Evolutionary conservation across 2,113 vertebrate genomes (phyloP).

Genomic region (Mugil cephalus): DNA sequence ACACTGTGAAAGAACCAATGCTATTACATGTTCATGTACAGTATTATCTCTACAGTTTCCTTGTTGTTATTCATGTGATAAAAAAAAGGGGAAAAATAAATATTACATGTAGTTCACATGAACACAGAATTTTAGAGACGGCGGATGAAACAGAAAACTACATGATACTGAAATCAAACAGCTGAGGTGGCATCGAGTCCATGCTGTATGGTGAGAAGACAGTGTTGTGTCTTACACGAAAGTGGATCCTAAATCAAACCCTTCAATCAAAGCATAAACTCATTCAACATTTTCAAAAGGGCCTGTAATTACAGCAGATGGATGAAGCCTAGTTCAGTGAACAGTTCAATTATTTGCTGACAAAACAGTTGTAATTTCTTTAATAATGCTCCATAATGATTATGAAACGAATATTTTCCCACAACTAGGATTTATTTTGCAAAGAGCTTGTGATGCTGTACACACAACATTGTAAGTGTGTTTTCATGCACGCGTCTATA

Average conservation of each 20-base stretch:
- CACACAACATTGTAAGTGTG: not conserved
- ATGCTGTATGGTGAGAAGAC: not conserved
- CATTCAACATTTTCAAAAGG: slow-evolving; percentile 1
- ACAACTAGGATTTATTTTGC: slow-evolving; percentile 17
- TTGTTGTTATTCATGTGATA: no score
- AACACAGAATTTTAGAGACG: slow-evolving; percentile 7
- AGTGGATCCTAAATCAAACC: slow-evolving; percentile 33
- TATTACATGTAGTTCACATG: slow-evolving; percentile 9
- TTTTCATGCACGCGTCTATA: no score
- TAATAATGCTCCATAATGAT: not conserved
- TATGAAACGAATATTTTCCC: slow-evolving; percentile 23
- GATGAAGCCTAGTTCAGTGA: slow-evolving; percentile 3
- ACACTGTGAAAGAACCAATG: no score
- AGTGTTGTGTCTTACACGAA: slow-evolving; percentile 7
- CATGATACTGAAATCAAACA: not conserved
- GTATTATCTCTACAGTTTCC: no score
- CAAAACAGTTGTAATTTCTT: slow-evolving; percentile 22
- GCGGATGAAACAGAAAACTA: not conserved
- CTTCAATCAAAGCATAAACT: slow-evolving; percentile 15
- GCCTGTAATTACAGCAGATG: slow-evolving; percentile 14
- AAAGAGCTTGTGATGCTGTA: not conserved
- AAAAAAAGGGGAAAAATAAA: slow-evolving; percentile 9
- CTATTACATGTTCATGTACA: no score
- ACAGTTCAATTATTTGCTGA: slow-evolving; percentile 11
- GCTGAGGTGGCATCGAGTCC: not conserved